phyloP scores from a whole-genome alignment of 2,888 invertebrate species.

The Zeuzera pyrina region DNA sequence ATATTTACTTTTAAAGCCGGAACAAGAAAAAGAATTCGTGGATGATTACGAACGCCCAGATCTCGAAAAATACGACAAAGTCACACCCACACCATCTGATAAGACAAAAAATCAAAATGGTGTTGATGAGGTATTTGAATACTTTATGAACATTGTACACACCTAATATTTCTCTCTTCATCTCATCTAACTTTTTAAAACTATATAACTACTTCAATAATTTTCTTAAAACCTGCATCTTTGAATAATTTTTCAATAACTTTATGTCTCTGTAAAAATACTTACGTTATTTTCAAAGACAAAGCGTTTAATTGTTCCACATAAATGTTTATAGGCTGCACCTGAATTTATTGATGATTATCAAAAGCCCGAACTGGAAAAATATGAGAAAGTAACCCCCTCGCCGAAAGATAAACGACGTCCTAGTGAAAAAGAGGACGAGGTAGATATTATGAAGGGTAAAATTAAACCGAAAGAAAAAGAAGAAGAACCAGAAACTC shows the following conservation, averaged over 20 bases:
- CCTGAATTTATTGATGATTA: conserved; percentile 78
- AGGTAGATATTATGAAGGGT: conserved; percentile 56
- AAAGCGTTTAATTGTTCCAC: no score
- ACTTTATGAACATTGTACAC: no score
- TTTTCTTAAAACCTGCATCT: no score
- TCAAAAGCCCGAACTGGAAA: conserved; percentile 80
- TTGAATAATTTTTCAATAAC: no score
- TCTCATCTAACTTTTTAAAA: no score
- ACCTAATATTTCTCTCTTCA: no score
- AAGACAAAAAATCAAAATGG: conserved; percentile 61
- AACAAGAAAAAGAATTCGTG: conserved; percentile 66
- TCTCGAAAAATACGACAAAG: conserved; percentile 79
- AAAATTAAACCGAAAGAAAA: conserved; percentile 63
- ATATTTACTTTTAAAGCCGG: conserved; percentile 35
- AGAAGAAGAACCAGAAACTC: conserved; percentile 55
- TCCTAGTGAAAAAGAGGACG: conserved; percentile 55
- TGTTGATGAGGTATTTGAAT: conserved; percentile 50
- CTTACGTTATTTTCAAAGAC: no score
- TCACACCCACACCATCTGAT: conserved; percentile 55
- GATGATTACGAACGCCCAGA: conserved; percentile 84
- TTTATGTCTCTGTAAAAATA: no score
- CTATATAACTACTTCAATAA: no score
- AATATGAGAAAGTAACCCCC: conserved; percentile 73
- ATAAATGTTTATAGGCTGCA: conserved; percentile 47
- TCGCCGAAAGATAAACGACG: conserved; percentile 57